Evolutionary conservation across 2,888 invertebrate species (phyloP).

Genomic region (Lagria hirta): DNA sequence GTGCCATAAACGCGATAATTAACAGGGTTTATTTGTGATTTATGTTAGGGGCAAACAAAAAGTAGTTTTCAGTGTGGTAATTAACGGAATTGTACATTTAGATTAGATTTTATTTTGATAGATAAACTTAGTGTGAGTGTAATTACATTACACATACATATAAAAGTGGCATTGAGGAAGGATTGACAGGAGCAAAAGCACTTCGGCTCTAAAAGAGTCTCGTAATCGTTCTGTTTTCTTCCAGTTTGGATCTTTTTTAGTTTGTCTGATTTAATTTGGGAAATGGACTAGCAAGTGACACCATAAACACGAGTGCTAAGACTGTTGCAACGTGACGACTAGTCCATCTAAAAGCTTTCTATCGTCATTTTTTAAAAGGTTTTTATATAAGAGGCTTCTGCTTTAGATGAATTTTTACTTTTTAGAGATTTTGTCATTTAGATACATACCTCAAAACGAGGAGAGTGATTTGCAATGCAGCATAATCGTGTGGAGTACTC

Average conservation of each 20-base stretch:
- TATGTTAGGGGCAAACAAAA: conserved; percentile 3
- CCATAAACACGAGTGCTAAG: conserved; percentile 36
- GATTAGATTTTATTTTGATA: too few species aligned
- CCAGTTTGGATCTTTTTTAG: conserved; percentile 43
- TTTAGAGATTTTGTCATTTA: conserved; percentile 21
- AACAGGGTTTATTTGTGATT: conserved; percentile 1
- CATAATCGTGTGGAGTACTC: conserved; percentile 27
- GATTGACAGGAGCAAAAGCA: too few species aligned
- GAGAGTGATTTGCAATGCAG: conserved; percentile 27
- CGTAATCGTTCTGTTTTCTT: conserved; percentile 24
- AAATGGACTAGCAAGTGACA: conserved; percentile 52
- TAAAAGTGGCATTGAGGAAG: too few species aligned
- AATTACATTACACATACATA: too few species aligned
- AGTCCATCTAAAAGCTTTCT: conserved; percentile 46
- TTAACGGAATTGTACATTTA: conserved; percentile 1
- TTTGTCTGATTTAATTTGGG: conserved; percentile 50
- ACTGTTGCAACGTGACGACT: conserved; percentile 46
- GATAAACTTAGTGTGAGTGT: too few species aligned
- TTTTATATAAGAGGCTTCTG: conserved; percentile 20
- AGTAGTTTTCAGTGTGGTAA: conserved; percentile 2
- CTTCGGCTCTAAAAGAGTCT: too few species aligned
- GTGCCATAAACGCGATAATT: conserved; percentile 1
- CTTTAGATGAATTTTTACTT: conserved; percentile 14
- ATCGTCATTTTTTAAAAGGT: conserved; percentile 28
- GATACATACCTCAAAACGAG: conserved; percentile 24